Conservation (phyloP, 35 echinoderm and acorn worm species). For the Hemicentrotus pulcherrimus region DNA sequence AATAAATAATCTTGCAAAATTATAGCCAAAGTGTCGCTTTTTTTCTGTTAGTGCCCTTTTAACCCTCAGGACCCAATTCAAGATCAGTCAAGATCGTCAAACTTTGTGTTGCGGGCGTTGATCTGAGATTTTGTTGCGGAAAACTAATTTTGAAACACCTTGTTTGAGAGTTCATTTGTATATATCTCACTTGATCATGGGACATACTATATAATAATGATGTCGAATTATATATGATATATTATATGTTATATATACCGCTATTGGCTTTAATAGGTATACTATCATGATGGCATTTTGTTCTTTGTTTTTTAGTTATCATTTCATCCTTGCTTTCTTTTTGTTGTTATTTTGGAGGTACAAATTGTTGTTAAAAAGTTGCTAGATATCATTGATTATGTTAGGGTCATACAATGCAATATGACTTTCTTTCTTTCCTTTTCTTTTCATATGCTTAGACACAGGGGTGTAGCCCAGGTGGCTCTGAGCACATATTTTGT, state of each 20-base stretch:
- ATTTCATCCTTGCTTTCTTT: not conserved
- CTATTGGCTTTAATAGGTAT: not conserved
- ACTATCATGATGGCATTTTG: not conserved
- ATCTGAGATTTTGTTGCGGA: not conserved
- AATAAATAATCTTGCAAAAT: not conserved
- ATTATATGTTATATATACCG: slow-evolving; percentile 18
- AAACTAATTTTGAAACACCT: not conserved
- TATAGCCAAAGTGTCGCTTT: not conserved
- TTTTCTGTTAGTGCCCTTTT: not conserved
- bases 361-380: not conserved
- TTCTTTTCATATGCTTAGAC: not conserved
- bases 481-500: not conserved
- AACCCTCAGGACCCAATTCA: not conserved
- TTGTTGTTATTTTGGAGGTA: not conserved
- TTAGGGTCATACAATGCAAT: not conserved
- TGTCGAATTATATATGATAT: not conserved
- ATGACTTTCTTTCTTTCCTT: not conserved
- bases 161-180: not conserved
- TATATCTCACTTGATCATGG: not conserved
- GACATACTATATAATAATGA: not conserved
- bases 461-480: no score
- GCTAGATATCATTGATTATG: not conserved
- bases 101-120: not conserved
- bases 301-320: not conserved
- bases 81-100: not conserved